Evolutionary conservation across 2,113 vertebrate genomes (phyloP), one percentile per base, ranked within the genome.

Genomic region (Pelecanus crispus): DNA sequence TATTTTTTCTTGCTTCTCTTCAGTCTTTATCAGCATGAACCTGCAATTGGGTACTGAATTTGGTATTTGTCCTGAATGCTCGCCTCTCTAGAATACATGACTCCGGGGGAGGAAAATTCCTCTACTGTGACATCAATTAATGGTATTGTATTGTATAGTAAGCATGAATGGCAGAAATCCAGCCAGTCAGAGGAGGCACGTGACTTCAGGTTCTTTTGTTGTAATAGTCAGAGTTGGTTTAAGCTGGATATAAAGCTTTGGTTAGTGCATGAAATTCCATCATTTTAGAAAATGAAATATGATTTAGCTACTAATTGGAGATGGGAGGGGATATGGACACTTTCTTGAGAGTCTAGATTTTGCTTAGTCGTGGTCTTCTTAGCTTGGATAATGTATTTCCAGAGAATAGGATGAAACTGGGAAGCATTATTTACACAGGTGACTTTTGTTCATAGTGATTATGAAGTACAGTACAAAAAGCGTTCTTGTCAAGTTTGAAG

Each of bases 171-270:
- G 88, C 72, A 94, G 88, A 95, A 96, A 96, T 65, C 40, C 94
- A 95, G 77, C 73, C 47, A 89, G 80, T 67, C 31, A 56, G 56
- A 89, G 59, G 52, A 91, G 56, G 83, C 78, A 52, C 53, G 44
- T 89, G 87, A 79, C 93, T 95, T 97, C 71, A 87, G 75, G 55
- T 96, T 93, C 91, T 85, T 97, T 95, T 94, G 80, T 95, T 93
- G 74, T 72, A 75, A 81, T 71, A 66, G n/a, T 86, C 50, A 67
- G 81, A 53, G 24, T 61, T 92, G 80, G 44, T 93, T 92, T 90
- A 95, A 92, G 55, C 80, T 86, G 58, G 13, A 81, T 59, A 36
- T 66, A 94, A 92, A 92, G 55, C 70, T 95, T 86, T 91, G 66
- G 42, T 80, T 88, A 81, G 38, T 78, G n/a, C 49, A 78, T 91